Base-by-base conservation (phyloP, 2,113 vertebrate species). In the Chaetops frenatus region DNA sequence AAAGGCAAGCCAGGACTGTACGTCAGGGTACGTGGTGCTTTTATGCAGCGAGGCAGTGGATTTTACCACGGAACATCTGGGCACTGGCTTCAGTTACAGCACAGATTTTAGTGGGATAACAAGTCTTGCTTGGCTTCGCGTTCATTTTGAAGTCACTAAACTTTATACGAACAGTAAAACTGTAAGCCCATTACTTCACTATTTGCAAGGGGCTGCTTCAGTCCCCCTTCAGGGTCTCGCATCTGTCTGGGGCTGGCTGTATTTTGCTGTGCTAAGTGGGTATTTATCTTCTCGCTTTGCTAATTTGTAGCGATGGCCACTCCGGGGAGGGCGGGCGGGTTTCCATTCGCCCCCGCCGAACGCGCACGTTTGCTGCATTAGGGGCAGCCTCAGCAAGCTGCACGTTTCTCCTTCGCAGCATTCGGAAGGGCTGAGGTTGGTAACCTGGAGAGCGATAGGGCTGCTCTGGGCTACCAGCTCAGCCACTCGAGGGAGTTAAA, bases 51-150 rank as follows among this genome's bases (percentile, higher is more conserved):
- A 91, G 91, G 86, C 66, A 1, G 81, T 38, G 14, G 78, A 90
- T 92, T 94, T 96, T 96, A 93, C 76, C 91, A 67, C 61, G 94
- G 91, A 97, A 93, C 91, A 97, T 94, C 96, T 96, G 97, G 95
- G 87, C 74, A 66, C 57, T 83, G 94, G 94, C 94, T 96, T 93
- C 88, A 47, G 78, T 97, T 96, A 93, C 94, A 97, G 47, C 69
- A 31, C 51, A 92, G 70, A 23, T 96, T 97, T 97, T 80, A 92
- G 93, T 62, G 82, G 86, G 82, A 95, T 90, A 96, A 76, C 84
- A 95, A 90, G 57, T 28, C 86, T 85, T 95, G 72, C 93, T 95
- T 90, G 92, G 79, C 93, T 94, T 92, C 12, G 4, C 72, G 2
- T 95, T 95, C 54, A 57, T 90, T 97, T 94, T 92, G 77, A 95